Evolutionary conservation across 1,140 invertebrate genomes (phyloP).

Genomic region (Papilio aristodemus): DNA sequence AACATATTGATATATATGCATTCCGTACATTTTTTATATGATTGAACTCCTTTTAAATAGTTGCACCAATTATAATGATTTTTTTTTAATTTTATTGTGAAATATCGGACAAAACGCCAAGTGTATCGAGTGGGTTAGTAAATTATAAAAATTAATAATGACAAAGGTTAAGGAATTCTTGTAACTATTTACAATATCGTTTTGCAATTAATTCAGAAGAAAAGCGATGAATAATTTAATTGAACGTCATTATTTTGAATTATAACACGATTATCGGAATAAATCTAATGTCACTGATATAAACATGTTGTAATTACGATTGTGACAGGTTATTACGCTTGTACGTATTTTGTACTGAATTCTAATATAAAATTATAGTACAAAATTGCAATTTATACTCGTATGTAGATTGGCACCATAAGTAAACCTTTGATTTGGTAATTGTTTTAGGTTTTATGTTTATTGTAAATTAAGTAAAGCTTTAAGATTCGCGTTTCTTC

Average conservation of each 20-base stretch:
- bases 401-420: too few relatives aligned
- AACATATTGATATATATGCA: too few relatives aligned
- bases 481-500: too few relatives aligned
- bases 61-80: too few relatives aligned
- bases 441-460: neutral
- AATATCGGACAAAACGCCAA: too few relatives aligned
- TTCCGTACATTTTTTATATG: too few relatives aligned
- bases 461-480: neutral
- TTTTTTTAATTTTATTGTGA: too few relatives aligned
- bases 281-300: slow-evolving; percentile 25
- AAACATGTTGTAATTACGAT: slow-evolving; percentile 19
- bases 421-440: too few relatives aligned
- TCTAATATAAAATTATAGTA: too few relatives aligned
- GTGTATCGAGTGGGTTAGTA: too few relatives aligned
- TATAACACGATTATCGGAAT: slow-evolving; percentile 22
- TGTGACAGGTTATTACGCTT: slow-evolving; percentile 24
- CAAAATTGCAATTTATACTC: neutral
- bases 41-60: too few relatives aligned
- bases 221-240: neutral
- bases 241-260: slow-evolving; percentile 18
- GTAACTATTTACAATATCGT: neutral
- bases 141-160: too few relatives aligned
- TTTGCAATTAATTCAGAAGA: neutral
- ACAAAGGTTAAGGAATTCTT: neutral
- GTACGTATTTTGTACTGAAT: slow-evolving; percentile 1